Base-by-base conservation (phyloP, 2,888 invertebrate species). In the Eupithecia tripunctaria region DNA sequence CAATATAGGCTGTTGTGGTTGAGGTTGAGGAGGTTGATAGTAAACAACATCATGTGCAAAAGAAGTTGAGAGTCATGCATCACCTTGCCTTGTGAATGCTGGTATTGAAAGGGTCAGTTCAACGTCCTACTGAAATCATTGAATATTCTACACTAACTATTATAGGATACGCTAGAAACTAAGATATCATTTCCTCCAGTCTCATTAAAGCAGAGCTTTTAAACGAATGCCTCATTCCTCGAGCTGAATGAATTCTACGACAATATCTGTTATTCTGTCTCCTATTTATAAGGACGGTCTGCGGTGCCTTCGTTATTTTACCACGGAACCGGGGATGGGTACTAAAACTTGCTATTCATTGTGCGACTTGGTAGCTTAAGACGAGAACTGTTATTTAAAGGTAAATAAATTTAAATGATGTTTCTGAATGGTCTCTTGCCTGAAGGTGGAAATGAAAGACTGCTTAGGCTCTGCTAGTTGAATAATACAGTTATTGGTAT, bases 301-400 rank as follows among this genome's bases (percentile, higher is more conserved):
- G 84, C 78, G 80, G 81, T 82, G 84, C 84, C 87, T 88, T 90
- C 89, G 89, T 91, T 90, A 90, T 90, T 89, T 85, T 79, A 76
- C 86, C 83, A 83, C 82, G 85, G 85, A 85, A 87, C 84, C 82
- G 81, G 80, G 83, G 83, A 80, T 83, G 82, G n/a, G n/a, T n/a
- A n/a, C 82, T 84, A 84, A 86, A 85, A 82, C 72, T 66, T 21
- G 43, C 84, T 79, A 74, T 86, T 85, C 84, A 84, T 59, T 67
- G 75, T 38, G 36, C 74, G 75, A 79, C 72, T 62, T 68, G 47
- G 21, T 51, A n/a, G 47, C 7, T 15, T 41, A 41, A 43, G 43
- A 43, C 41, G 41, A 18, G 15, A 43, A 43, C n/a, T 43, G 18
- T n/a, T n/a, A n/a, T 43, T 43, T 41, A 5, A 41, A 15, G 41